These are phyloP conservation scores for Zosterops hypoxanthus DNA, from an alignment of 2,113 vertebrate genomes.

Conservation along the genomic window DNA sequence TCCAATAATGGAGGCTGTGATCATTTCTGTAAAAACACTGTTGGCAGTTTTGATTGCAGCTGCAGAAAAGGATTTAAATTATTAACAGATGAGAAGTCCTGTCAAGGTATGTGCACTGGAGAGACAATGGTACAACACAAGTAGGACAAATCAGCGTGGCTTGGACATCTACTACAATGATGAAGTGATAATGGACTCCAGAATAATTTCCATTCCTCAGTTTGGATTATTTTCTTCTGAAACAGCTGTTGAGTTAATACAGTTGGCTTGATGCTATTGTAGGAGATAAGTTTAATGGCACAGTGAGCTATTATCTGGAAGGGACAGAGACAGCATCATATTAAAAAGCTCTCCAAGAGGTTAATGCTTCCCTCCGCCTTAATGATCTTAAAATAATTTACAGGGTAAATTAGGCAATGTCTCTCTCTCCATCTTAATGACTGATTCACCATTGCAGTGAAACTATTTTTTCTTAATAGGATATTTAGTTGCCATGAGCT, in stretches of 20 bases:
- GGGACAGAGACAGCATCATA: background rate
- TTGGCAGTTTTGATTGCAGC: slow-evolving; percentile 98
- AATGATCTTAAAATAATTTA: background rate
- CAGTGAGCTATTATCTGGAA: background rate
- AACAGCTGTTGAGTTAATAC: slow-evolving; percentile 10
- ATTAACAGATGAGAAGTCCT: slow-evolving; percentile 94
- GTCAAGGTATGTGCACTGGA: slow-evolving; percentile 86
- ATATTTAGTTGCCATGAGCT: background rate
- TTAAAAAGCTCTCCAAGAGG: background rate
- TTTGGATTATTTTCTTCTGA: background rate
- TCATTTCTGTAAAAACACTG: slow-evolving; percentile 96
- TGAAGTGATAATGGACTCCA: slow-evolving; percentile 45
- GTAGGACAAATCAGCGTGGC: slow-evolving; percentile 5
- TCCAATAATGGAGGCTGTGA: slow-evolving; percentile 90
- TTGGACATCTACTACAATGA: slow-evolving; percentile 40
- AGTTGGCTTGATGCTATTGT: background rate
- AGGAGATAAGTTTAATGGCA: background rate
- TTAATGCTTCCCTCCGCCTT: background rate
- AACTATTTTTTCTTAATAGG: background rate
- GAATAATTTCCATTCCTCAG: slow-evolving; percentile 25
- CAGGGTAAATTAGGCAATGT: background rate
- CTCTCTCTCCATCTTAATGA: background rate
- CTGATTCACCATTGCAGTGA: background rate
- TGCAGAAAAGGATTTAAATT: slow-evolving; percentile 97
- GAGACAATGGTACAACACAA: background rate